Evolutionary conservation across 2,113 vertebrate genomes (phyloP).

Genomic region (Pungitius pungitius): DNA sequence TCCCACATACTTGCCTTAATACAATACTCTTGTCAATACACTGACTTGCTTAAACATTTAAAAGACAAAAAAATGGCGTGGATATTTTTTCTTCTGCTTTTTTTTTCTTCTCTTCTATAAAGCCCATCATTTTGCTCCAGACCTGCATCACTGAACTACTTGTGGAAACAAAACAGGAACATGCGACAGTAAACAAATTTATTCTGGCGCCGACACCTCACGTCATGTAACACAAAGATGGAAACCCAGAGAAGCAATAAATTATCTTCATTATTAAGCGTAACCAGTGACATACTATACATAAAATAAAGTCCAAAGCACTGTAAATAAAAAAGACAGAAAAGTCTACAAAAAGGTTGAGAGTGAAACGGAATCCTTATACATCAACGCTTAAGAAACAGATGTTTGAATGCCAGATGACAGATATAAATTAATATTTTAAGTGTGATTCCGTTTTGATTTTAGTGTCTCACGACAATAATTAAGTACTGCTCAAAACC

Average conservation of each 20-base stretch:
- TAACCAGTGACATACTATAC: constrained; percentile 93
- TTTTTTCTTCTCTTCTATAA: constrained; percentile 8
- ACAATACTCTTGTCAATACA: constrained; percentile 79
- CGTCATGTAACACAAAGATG: constrained; percentile 89
- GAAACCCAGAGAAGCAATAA: constrained; percentile 94
- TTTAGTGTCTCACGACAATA: constrained; percentile 99
- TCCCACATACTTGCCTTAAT: constrained; percentile 85
- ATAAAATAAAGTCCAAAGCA: constrained; percentile 87
- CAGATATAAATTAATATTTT: constrained; percentile 82
- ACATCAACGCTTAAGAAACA: constrained; percentile 83
- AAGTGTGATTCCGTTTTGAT: constrained; percentile 91
- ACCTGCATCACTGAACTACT: constrained; percentile 81
- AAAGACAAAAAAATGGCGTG: constrained; percentile 55
- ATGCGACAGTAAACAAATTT: constrained; percentile 95
- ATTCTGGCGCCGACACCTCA: constrained; percentile 89
- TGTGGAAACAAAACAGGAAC: constrained; percentile 74
- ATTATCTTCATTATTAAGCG: constrained; percentile 96
- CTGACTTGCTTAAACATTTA: constrained; percentile 85
- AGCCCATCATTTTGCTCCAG: constrained; percentile 75
- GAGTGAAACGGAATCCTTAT: constrained; percentile 74
- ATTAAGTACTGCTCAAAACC: constrained; percentile 89
- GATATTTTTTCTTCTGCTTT: constrained; percentile 15
- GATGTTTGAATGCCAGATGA: constrained; percentile 76
- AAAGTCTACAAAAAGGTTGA: constrained; percentile 79
- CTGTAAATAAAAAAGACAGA: constrained; percentile 84